phyloP scores from a whole-genome alignment of 2,113 vertebrate genomes.

The Cryptoleucopteryx plumbea region DNA sequence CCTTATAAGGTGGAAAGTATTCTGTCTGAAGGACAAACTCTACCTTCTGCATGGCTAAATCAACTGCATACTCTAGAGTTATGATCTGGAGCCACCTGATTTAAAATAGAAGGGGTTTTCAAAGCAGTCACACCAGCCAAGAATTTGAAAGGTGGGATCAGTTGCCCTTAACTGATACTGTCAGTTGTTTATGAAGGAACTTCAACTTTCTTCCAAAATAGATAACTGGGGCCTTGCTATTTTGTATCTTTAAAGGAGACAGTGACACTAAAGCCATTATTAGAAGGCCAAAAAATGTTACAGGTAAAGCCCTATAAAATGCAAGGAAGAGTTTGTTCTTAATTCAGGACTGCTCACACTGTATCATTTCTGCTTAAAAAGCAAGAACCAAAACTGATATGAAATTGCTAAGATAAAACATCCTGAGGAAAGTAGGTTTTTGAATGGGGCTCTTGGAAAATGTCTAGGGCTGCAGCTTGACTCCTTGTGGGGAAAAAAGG shows the following conservation, averaged over 20 bases:
- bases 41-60: neutral
- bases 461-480: neutral
- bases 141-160: neutral
- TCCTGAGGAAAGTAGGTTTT: neutral
- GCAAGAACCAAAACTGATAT: neutral
- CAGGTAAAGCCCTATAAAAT: neutral
- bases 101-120: neutral
- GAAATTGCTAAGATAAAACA: neutral
- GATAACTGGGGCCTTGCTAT: neutral
- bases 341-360: neutral
- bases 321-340: neutral
- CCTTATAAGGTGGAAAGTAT: neutral
- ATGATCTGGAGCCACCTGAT: neutral
- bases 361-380: neutral
- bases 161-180: neutral
- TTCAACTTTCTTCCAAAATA: neutral
- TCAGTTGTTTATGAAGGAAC: neutral
- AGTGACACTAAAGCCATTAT: neutral
- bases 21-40: neutral
- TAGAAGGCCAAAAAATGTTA: neutral
- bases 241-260: neutral
- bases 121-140: neutral
- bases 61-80: neutral
- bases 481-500: neutral
- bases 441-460: neutral